phyloP scores from a whole-genome alignment of 2,888 invertebrate species.

The Agriopis aurantiaria region DNA sequence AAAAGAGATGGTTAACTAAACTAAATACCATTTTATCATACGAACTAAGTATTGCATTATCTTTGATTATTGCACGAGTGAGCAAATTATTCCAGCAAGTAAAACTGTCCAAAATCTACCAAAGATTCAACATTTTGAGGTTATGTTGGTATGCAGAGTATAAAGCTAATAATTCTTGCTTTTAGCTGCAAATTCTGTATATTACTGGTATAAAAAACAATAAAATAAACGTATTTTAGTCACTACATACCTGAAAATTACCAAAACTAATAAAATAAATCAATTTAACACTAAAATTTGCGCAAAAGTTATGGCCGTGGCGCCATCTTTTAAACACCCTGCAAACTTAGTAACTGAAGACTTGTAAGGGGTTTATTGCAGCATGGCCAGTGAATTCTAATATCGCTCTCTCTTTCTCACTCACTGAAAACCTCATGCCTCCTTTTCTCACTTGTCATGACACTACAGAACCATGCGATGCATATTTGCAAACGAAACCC shows the following conservation, averaged over 20 bases:
- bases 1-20: no score
- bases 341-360: conserved; percentile 64
- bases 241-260: conserved; percentile 27
- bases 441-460: conserved; percentile 63
- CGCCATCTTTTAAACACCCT: conserved; percentile 76
- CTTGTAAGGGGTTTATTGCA: conserved; percentile 69
- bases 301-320: conserved; percentile 55
- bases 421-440: conserved; percentile 51
- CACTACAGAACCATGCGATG: conserved; percentile 61
- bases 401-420: conserved; percentile 65
- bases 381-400: conserved; percentile 67
- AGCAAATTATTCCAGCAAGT: neutral
- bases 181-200: neutral
- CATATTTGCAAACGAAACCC: conserved; percentile 66
- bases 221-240: conserved; percentile 3
- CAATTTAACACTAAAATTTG: conserved; percentile 34
- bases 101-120: neutral
- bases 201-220: neutral
- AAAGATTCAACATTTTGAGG: conserved; percentile 9
- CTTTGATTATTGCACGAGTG: no score
- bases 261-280: conserved; percentile 26
- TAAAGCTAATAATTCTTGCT: neutral
- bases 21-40: no score
- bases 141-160: neutral
- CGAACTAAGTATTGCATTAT: no score